A percentile compares a stretch with the other conserved stretches of the same genome.
phyloP scores from a whole-genome alignment of 2,888 invertebrate species.

The Drosophila multiciliata region DNA sequence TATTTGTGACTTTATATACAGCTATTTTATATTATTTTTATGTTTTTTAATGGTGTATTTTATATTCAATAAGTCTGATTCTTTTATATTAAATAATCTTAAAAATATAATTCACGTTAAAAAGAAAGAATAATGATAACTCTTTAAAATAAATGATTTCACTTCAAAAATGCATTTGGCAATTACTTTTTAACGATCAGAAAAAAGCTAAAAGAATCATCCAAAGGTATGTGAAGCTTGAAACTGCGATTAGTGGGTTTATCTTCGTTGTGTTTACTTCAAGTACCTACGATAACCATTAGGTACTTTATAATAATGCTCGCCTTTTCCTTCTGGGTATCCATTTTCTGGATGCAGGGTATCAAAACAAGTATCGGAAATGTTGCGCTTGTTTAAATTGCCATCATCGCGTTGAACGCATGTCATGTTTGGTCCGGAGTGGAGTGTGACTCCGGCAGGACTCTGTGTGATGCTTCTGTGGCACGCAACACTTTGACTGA shows the following conservation, averaged over 20 bases:
- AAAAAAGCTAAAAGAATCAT: neutral
- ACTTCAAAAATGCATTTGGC: neutral
- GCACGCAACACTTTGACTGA: slow-evolving; percentile 72
- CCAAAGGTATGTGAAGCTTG: neutral
- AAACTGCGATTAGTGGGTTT: neutral
- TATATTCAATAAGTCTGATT: neutral
- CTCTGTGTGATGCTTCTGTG: slow-evolving; percentile 43
- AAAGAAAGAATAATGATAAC: neutral
- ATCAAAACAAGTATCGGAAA: slow-evolving; percentile 35
- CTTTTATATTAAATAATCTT: neutral
- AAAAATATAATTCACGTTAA: neutral
- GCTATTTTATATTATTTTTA: too few species aligned
- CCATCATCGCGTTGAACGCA: slow-evolving; percentile 76
- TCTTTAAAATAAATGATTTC: neutral
- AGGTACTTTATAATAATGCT: neutral
- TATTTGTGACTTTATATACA: too few species aligned
- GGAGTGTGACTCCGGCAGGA: slow-evolving; percentile 10
- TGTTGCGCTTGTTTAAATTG: slow-evolving; percentile 72
- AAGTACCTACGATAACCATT: too few species aligned
- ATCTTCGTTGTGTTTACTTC: neutral
- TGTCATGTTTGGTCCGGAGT: slow-evolving; percentile 56
- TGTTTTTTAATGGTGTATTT: neutral
- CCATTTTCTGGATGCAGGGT: neutral
- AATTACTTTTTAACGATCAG: neutral
- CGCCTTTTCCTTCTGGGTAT: too few species aligned